Conservation (phyloP, 2,888 invertebrate species). For the Aleiodes leptofemur region DNA sequence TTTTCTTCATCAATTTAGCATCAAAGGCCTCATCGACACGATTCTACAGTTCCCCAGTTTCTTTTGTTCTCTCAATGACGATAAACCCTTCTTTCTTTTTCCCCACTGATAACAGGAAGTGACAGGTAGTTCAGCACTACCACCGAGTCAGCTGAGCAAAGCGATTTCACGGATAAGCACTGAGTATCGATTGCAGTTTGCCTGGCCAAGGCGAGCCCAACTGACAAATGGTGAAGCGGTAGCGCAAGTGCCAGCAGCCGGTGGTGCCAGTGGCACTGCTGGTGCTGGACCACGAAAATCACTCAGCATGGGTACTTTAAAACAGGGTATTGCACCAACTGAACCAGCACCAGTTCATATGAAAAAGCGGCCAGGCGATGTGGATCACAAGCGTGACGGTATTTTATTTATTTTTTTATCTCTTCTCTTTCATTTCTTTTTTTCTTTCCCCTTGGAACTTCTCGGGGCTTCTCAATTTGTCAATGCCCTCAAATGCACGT, state of each 20-base stretch:
- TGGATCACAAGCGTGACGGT: conserved; percentile 78
- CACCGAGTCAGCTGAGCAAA: conserved; percentile 82
- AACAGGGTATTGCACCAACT: conserved; percentile 76
- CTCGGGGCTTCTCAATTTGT: conserved; percentile 46
- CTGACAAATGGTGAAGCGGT: conserved; percentile 78
- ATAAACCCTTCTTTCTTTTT: neutral
- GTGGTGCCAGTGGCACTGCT: conserved; percentile 74
- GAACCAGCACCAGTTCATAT: conserved; percentile 79
- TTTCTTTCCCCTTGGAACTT: conserved; percentile 25
- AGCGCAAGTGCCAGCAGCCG: conserved; percentile 76
- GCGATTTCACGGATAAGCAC: conserved; percentile 86
- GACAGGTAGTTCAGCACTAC: conserved; percentile 67
- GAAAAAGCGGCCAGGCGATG: conserved; percentile 82
- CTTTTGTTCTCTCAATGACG: neutral
- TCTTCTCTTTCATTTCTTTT: conserved; percentile 15
- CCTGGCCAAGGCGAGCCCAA: conserved; percentile 84
- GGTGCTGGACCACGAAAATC: conserved; percentile 83
- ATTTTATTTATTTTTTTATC: conserved; percentile 39
- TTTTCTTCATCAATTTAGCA: too few relatives aligned
- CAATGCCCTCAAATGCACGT: conserved; percentile 38
- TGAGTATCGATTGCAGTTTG: conserved; percentile 93
- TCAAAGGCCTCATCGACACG: conserved; percentile 21
- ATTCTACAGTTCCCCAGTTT: conserved; percentile 13
- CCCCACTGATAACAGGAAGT: conserved; percentile 64
- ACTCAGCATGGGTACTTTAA: conserved; percentile 90